Percentiles rank a stretch among this genome's conserved stretches.
Conservation (phyloP, 2,113 vertebrate species). For the Corythoichthys haematopterus region DNA sequence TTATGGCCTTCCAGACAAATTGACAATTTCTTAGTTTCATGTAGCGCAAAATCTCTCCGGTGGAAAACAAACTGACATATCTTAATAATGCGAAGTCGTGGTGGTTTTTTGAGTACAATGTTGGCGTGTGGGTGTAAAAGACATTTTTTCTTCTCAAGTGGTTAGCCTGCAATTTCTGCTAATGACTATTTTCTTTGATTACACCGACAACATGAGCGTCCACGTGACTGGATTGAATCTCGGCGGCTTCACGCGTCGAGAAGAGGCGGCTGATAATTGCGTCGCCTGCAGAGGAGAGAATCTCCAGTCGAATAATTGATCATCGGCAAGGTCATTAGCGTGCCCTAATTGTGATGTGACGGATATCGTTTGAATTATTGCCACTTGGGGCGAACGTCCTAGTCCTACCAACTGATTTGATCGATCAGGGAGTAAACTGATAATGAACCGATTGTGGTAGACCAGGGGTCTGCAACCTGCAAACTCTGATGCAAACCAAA, state of each 20-base stretch:
- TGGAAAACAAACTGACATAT: not conserved
- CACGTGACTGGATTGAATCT: constrained; percentile 4
- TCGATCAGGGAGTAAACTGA: not conserved
- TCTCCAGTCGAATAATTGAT: not conserved
- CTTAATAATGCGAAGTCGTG: constrained; percentile 2
- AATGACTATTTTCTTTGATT: constrained; percentile 54
- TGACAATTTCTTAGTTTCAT: constrained; percentile 25
- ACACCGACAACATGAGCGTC: constrained; percentile 19
- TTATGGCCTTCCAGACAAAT: constrained; percentile 14
- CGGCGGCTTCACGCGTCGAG: not conserved
- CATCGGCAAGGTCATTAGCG: not conserved
- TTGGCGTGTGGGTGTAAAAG: constrained; percentile 10
- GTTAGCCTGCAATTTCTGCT: constrained; percentile 10
- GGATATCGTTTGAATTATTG: not conserved
- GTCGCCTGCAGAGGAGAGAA: not conserved
- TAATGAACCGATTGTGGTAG: not conserved
- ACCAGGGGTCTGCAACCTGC: not conserved
- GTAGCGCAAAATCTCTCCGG: not conserved
- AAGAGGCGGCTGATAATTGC: constrained; percentile 7
- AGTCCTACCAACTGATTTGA: not conserved
- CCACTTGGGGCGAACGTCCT: not conserved
- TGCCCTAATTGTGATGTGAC: not conserved
- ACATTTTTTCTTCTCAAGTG: constrained; percentile 17
- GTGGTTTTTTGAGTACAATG: constrained; percentile 10
- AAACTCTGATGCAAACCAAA: no score